Base-by-base conservation (phyloP, 2,888 invertebrate species). In the Eupithecia dodoneata region DNA sequence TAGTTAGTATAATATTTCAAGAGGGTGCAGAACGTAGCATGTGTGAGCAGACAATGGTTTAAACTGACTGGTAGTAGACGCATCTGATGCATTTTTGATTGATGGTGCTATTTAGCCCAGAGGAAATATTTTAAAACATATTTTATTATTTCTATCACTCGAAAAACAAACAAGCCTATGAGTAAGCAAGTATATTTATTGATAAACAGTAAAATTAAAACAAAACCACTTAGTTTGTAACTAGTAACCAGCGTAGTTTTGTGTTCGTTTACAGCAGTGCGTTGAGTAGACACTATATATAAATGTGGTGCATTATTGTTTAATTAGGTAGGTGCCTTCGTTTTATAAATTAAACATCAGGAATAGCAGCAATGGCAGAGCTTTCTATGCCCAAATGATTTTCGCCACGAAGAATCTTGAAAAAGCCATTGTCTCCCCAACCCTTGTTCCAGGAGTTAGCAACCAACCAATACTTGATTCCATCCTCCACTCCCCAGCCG, bases 1-100 rank as follows among this genome's bases (percentile, higher is more conserved):
- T 93, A 90, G 93, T 92, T 90, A 93, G 92, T 93, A 92, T 95
- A 93, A 93, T 93, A 92, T 95, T 95, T 93, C 94, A 90, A 91
- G 92, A 90, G 86, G 94, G 93, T 89, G 87, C 87, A 85, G 88
- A 89, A 85, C 82, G 90, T 87, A 91, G 89, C 94, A 95, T 94
- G 93, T 95, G 94, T 90, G 92, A 90, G 90, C 91, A 91, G 85
- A 93, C 90, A 93, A 93, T 92, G 87, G 90, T 83, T 86, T 86
- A 85, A 87, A 89, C 90, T 87, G 89, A 84, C 87, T 90, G 90
- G 89, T 91, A 87, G 84, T 83, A 70, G 66, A 15, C 81, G 81
- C 79, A 83, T 81, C 78, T 85, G 83, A 85, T 87, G 86, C 80
- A 84, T 85, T 80, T 80, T 86, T 93, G 93, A 94, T 93, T 82